Conservation (phyloP, 2,888 invertebrate genomes). For the Syritta pipiens region DNA sequence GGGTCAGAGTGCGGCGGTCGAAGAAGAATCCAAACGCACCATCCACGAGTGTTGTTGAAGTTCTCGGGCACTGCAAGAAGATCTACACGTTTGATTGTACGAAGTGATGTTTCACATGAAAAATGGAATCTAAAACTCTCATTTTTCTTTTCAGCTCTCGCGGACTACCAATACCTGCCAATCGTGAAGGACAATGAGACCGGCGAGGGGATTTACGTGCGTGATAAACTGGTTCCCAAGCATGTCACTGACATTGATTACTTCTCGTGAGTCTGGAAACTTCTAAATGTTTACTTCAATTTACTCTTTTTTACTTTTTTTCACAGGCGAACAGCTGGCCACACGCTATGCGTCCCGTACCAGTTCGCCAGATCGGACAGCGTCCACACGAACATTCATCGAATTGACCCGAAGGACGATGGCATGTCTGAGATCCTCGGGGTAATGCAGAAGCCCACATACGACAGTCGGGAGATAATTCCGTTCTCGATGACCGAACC, state of each 20-base stretch:
- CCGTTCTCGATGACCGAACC: conserved; percentile 83
- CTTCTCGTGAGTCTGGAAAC: conserved; percentile 79
- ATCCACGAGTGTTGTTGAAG: conserved; percentile 72
- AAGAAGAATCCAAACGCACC: conserved; percentile 74
- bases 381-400: conserved; percentile 77
- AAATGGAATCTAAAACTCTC: not conserved
- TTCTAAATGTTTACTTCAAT: not conserved
- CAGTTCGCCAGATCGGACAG: conserved; percentile 89
- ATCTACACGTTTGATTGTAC: conserved; percentile 78
- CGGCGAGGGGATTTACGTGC: conserved; percentile 81
- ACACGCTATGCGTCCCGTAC: conserved; percentile 87
- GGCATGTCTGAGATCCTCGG: conserved; percentile 80
- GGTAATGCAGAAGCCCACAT: conserved; percentile 80
- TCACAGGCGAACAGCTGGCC: conserved; percentile 76
- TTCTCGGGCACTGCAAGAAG: conserved; percentile 76
- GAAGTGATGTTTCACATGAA: not conserved
- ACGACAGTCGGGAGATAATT: conserved; percentile 83
- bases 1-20: conserved; percentile 84
- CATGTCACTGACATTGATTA: conserved; percentile 81
- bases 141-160: conserved; percentile 83
- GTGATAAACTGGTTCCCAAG: conserved; percentile 83
- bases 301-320: not conserved
- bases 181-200: conserved; percentile 80
- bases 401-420: conserved; percentile 78
- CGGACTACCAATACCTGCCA: conserved; percentile 96